phyloP scores from a whole-genome alignment of 2,113 vertebrate species.

The Butorides virescens region DNA sequence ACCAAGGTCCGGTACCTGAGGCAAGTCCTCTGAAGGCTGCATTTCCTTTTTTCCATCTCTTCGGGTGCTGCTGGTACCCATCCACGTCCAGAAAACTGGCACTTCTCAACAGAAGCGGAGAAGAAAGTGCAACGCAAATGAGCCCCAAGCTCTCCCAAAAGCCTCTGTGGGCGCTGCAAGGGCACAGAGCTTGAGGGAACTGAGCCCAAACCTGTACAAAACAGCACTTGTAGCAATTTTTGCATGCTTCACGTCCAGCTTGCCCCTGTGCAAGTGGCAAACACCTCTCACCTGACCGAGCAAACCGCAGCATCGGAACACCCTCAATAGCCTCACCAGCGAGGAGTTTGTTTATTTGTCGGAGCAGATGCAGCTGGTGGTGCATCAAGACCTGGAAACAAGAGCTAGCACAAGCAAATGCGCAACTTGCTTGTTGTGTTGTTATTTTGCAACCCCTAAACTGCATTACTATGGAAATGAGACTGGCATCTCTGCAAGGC shows the following conservation, averaged over 20 bases:
- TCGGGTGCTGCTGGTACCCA: neutral
- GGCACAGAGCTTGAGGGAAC: neutral
- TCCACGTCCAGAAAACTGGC: neutral
- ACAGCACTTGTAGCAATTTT: neutral
- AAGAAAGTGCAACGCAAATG: neutral
- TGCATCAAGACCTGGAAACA: neutral
- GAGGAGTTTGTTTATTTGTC: neutral
- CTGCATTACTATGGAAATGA: conserved; percentile 4
- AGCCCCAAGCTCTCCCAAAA: neutral
- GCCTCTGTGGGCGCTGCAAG: neutral
- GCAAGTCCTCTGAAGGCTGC: neutral
- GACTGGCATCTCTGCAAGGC: neutral
- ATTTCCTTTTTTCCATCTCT: neutral
- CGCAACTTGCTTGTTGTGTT: neutral
- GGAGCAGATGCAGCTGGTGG: neutral
- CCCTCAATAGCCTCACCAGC: neutral
- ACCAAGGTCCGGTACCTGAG: neutral
- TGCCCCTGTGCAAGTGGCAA: neutral
- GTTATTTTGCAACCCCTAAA: neutral
- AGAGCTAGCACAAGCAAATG: fast-evolving
- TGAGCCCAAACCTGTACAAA: neutral
- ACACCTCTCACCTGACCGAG: neutral
- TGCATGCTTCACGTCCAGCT: neutral
- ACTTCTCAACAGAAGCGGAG: neutral
- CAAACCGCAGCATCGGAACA: neutral